Conservation (phyloP, 1,140 invertebrate genomes). For the Macrostomum lignano region DNA sequence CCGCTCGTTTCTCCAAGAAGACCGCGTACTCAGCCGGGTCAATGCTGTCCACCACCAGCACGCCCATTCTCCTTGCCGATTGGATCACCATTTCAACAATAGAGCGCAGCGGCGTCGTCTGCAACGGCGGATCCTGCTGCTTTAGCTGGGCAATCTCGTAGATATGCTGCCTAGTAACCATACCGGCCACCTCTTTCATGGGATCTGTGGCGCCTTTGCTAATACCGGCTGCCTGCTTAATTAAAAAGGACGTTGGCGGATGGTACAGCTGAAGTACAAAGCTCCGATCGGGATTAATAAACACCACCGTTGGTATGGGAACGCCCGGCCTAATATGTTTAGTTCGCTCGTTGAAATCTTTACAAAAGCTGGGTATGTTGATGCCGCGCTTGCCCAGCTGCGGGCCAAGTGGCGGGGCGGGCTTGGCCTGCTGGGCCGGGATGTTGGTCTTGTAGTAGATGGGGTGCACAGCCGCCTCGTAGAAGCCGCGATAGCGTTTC, state of each 20-base stretch:
- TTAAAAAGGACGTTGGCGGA: conserved; percentile 53
- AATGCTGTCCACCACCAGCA: too few species aligned
- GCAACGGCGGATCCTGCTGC: conserved; percentile 45
- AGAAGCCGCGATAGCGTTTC: too few species aligned
- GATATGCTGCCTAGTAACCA: conserved; percentile 70
- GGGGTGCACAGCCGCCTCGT: too few species aligned
- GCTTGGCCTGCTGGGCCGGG: conserved; percentile 50
- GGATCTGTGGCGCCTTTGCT: conserved; percentile 45
- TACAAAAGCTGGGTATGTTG: conserved; percentile 79
- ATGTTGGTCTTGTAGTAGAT: conserved; percentile 39
- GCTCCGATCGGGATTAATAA: conserved; percentile 52
- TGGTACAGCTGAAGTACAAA: conserved; percentile 52
- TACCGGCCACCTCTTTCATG: conserved; percentile 48
- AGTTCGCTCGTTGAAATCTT: conserved; percentile 86
- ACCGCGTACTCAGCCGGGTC: too few species aligned
- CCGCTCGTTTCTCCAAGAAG: too few species aligned
- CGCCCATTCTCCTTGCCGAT: too few species aligned
- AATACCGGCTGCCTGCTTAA: conserved; percentile 77
- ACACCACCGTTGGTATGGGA: conserved; percentile 50
- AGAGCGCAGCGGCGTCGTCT: conserved; percentile 35
- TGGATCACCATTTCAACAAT: too few species aligned
- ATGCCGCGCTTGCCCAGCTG: conserved; percentile 71
- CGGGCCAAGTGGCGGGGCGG: conserved; percentile 61
- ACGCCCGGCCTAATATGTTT: conserved; percentile 66
- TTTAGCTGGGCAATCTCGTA: conserved; percentile 96